Evolutionary conservation across 2,888 invertebrate species (phyloP).

Genomic region (Drosophila helvetica): DNA sequence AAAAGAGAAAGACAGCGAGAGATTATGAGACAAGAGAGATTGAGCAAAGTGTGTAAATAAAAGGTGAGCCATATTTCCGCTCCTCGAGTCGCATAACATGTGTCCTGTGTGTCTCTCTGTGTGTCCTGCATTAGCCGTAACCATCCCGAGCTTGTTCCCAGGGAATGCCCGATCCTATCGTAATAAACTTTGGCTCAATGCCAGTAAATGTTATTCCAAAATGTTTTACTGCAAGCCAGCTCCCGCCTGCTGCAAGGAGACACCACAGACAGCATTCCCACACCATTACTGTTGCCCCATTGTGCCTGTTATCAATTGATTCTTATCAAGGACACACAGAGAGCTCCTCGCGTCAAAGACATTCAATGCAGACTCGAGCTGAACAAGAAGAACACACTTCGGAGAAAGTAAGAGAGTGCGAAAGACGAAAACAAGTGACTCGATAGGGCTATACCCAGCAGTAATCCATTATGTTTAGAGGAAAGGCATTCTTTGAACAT

Average conservation of each 20-base stretch:
- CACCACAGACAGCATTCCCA: slow-evolving; percentile 18
- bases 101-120: background rate
- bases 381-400: slow-evolving; percentile 17
- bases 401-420: background rate
- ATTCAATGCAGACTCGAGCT: slow-evolving; percentile 55
- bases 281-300: slow-evolving; percentile 5
- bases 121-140: background rate
- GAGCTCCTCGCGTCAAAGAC: slow-evolving; percentile 32
- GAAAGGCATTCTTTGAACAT: no score
- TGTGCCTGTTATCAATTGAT: slow-evolving; percentile 66
- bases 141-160: background rate
- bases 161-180: background rate
- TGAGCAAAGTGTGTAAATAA: background rate
- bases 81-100: no score
- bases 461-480: background rate
- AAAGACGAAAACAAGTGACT: background rate
- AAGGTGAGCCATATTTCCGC: background rate
- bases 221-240: slow-evolving; percentile 28
- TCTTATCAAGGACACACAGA: slow-evolving; percentile 48
- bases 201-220: background rate
- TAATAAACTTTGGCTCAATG: background rate
- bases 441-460: background rate
- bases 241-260: slow-evolving; percentile 11
- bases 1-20: background rate
- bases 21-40: background rate